phyloP scores from a whole-genome alignment of 2,113 vertebrate genomes.

The Marcusenius ussheri region DNA sequence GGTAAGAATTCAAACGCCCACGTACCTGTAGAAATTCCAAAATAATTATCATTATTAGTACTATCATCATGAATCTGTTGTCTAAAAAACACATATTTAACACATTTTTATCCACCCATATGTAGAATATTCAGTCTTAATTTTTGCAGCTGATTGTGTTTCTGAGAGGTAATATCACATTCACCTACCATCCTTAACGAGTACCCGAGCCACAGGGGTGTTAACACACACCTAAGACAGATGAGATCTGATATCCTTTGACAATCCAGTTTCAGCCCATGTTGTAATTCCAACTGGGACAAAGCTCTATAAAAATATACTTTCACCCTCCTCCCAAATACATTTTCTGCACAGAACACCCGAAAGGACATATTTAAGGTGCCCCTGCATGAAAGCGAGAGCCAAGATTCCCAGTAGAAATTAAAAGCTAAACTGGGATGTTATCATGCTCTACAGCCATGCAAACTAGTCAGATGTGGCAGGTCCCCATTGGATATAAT shows the following conservation, averaged over 20 bases:
- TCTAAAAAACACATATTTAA: background rate
- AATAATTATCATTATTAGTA: background rate
- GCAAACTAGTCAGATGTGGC: constrained; percentile 35
- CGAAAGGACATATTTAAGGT: constrained; percentile 18
- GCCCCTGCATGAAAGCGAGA: constrained; percentile 11
- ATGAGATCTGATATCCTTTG: constrained; percentile 19
- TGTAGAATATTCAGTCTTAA: background rate
- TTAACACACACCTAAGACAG: constrained; percentile 24
- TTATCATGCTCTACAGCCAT: constrained; percentile 31
- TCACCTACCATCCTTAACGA: constrained; percentile 33
- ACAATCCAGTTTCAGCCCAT: constrained; percentile 8
- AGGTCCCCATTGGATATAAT: constrained; percentile 36
- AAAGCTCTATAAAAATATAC: constrained; percentile 24
- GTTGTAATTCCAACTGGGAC: constrained; percentile 30
- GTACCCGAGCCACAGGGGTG: constrained; percentile 44
- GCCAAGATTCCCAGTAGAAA: constrained; percentile 37
- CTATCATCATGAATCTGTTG: background rate
- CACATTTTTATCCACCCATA: background rate
- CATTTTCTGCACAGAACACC: constrained; percentile 26
- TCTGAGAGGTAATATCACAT: constrained; percentile 18
- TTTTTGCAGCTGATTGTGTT: constrained; percentile 15
- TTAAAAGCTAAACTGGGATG: constrained; percentile 36
- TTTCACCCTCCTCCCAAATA: constrained; percentile 18
- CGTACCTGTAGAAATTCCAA: background rate
- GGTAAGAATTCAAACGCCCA: background rate